phyloP scores from a whole-genome alignment of 2,888 invertebrate genomes.

The Phragmatobia fuliginosa region DNA sequence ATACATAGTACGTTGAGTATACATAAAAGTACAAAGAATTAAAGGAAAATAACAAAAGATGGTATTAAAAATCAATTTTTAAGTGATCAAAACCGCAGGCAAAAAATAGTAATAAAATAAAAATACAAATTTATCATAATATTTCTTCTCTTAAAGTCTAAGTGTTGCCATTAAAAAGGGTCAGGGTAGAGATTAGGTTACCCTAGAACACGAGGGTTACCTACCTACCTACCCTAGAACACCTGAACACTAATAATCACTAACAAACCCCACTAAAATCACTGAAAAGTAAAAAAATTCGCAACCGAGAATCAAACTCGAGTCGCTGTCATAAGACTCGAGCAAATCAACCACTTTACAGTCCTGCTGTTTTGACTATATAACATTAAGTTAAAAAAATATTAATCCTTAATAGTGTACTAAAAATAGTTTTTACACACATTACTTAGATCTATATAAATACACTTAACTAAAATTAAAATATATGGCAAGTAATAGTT shows the following conservation, averaged over 20 bases:
- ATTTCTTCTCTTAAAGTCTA: not conserved
- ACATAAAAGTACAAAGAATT: too few relatives aligned
- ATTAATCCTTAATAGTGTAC: not conserved
- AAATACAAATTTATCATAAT: not conserved
- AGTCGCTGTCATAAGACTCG: not conserved
- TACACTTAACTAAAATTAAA: not conserved
- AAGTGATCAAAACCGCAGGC: too few relatives aligned
- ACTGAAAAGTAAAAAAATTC: not conserved
- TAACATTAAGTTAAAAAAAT: too few relatives aligned
- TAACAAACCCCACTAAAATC: too few relatives aligned
- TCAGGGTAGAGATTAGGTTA: too few relatives aligned
- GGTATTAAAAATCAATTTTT: too few relatives aligned
- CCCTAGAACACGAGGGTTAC: too few relatives aligned
- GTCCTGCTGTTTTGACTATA: not conserved
- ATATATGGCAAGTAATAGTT: not conserved
- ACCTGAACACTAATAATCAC: not conserved
- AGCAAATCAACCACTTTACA: not conserved
- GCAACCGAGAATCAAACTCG: conserved; percentile 3
- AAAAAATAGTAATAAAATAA: not conserved
- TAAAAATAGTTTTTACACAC: not conserved
- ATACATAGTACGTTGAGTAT: too few relatives aligned
- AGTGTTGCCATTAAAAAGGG: not conserved
- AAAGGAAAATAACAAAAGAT: too few relatives aligned
- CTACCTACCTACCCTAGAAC: too few relatives aligned
- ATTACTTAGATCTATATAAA: not conserved